Conservation (phyloP, 2,113 vertebrate genomes). For the Podarcis muralis region DNA sequence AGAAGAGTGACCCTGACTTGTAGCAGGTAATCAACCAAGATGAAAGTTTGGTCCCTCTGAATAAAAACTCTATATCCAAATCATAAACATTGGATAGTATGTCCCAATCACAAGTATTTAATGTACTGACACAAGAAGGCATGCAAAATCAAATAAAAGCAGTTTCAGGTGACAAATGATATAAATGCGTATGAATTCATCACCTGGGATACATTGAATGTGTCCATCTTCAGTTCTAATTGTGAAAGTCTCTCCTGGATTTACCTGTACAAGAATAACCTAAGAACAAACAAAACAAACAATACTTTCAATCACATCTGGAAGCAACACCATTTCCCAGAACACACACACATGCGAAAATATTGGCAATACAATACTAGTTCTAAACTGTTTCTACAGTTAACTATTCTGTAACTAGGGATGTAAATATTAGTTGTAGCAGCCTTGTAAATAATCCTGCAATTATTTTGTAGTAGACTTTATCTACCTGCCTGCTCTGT, state of each 20-base stretch:
- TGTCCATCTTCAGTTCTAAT: constrained; percentile 84
- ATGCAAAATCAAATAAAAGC: neutral
- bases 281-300: constrained; percentile 38
- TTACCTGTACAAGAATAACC: constrained; percentile 86
- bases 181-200: constrained; percentile 1
- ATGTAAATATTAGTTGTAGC: neutral
- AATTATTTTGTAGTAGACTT: too few species aligned
- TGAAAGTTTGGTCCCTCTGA: neutral
- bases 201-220: constrained; percentile 84
- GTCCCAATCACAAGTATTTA: neutral
- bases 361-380: neutral
- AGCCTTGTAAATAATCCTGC: neutral
- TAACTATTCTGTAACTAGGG: neutral
- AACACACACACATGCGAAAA: neutral
- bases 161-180: neutral
- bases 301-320: neutral
- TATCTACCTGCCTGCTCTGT: too few species aligned
- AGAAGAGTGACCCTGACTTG: neutral
- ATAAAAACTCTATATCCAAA: neutral
- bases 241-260: constrained; percentile 84
- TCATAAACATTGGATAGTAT: neutral
- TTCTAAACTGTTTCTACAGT: neutral
- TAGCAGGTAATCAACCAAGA: neutral
- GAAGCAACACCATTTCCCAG: neutral
- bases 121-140: neutral